phyloP scores from a whole-genome alignment of 2,113 vertebrate species.

The Marmota monax region DNA sequence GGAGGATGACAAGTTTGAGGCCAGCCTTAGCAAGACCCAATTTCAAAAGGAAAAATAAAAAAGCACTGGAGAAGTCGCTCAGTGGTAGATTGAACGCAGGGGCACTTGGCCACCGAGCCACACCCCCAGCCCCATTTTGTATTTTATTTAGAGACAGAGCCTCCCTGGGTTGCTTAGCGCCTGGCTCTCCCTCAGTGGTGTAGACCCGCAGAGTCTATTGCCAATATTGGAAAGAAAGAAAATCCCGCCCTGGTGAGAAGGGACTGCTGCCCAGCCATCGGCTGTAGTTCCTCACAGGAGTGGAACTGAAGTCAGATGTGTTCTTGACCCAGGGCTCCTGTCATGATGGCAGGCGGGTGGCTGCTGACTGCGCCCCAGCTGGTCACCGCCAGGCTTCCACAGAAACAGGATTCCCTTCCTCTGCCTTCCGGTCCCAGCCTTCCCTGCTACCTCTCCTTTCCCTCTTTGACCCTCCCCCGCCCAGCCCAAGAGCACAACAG shows the following conservation, averaged over 20 bases:
- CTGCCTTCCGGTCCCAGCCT: not conserved
- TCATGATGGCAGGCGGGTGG: fast-evolving
- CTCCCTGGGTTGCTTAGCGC: too few relatives aligned
- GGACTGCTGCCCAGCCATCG: fast-evolving
- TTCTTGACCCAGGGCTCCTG: not conserved
- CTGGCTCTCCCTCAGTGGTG: too few relatives aligned
- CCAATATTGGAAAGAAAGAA: too few relatives aligned
- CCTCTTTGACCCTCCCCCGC: not conserved
- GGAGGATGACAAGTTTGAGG: too few relatives aligned
- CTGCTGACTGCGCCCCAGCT: not conserved
- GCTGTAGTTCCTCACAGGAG: not conserved
- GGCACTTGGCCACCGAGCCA: too few relatives aligned
- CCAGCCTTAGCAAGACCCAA: too few relatives aligned
- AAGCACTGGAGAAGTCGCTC: too few relatives aligned
- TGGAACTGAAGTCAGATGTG: not conserved
- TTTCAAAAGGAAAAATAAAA: too few relatives aligned
- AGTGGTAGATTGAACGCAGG: too few relatives aligned
- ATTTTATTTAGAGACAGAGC: too few relatives aligned
- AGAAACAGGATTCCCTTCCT: not conserved
- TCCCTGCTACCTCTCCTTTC: not conserved
- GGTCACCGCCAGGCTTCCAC: not conserved
- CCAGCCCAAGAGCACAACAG: not conserved
- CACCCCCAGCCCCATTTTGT: too few relatives aligned
- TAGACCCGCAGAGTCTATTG: too few relatives aligned
- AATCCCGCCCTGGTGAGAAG: not conserved